phyloP scores from a whole-genome alignment of 2,113 vertebrate genomes.

The Oreotrochilus melanogaster region DNA sequence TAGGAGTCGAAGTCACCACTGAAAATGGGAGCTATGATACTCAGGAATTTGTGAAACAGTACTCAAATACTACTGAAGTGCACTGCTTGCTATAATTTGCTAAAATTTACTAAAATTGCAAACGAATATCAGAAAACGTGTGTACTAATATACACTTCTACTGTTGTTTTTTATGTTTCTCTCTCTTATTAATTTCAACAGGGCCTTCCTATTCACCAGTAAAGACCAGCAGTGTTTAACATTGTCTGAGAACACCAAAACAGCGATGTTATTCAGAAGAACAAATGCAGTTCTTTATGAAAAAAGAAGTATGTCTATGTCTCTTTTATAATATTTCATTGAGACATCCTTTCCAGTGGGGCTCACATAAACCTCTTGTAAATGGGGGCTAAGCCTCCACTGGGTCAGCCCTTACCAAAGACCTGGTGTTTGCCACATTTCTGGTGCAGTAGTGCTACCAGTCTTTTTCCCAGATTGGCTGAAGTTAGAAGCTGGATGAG shows the following conservation, averaged over 20 bases:
- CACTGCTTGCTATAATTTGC: not conserved
- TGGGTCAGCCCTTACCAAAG: not conserved
- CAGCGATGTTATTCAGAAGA: constrained; percentile 57
- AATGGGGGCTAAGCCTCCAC: not conserved
- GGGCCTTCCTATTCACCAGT: constrained; percentile 70
- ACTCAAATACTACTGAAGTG: not conserved
- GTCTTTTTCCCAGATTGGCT: not conserved
- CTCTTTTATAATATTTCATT: not conserved
- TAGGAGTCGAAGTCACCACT: not conserved
- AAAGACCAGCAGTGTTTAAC: constrained; percentile 73
- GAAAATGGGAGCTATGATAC: not conserved
- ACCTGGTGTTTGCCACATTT: not conserved
- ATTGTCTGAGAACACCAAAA: constrained; percentile 56
- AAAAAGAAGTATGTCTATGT: constrained; percentile 59
- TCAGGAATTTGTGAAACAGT: not conserved
- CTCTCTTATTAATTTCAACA: constrained; percentile 43
- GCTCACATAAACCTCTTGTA: not conserved
- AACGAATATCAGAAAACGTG: not conserved
- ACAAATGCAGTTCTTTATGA: constrained; percentile 62
- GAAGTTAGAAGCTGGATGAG: not conserved
- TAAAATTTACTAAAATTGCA: not conserved
- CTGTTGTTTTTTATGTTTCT: not conserved
- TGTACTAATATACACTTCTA: not conserved
- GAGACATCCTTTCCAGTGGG: not conserved
- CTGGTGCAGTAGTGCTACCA: not conserved